These are phyloP conservation scores for Orbicella faveolata DNA, from an alignment of 64 coral and sea anemone genomes.

Conservation along the genomic window DNA sequence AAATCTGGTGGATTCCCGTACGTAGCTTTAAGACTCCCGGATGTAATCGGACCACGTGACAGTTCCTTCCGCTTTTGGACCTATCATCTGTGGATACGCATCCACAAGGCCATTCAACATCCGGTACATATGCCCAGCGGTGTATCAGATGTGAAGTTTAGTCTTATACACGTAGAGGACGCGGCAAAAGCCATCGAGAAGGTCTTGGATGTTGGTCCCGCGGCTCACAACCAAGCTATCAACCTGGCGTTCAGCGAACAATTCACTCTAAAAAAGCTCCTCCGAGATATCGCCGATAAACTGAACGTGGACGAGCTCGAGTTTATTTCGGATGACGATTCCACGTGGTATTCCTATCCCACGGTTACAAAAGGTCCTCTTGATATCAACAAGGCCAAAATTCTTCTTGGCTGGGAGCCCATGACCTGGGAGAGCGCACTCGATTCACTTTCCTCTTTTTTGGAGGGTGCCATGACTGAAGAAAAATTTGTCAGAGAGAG, in stretches of 20 bases:
- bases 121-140: conserved; percentile 80
- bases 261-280: conserved; percentile 74
- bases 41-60: conserved; percentile 95
- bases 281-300: conserved; percentile 71
- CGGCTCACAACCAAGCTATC: conserved; percentile 77
- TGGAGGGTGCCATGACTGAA: conserved; percentile 85
- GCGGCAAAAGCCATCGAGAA: conserved; percentile 78
- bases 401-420: conserved; percentile 80
- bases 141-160: conserved; percentile 76
- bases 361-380: conserved; percentile 85
- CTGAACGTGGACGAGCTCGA: conserved; percentile 51
- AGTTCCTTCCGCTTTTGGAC: conserved; percentile 94
- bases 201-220: conserved; percentile 59
- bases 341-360: conserved; percentile 91
- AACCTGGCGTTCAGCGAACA: conserved; percentile 95
- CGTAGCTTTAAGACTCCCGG: conserved; percentile 78
- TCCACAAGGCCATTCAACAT: conserved; percentile 77
- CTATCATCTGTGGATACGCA: conserved; percentile 91
- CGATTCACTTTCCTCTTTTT: conserved; percentile 46
- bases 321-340: conserved; percentile 76
- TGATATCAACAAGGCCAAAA: conserved; percentile 70
- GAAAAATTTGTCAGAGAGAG: conserved; percentile 65
- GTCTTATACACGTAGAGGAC: conserved; percentile 88
- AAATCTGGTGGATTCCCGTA: conserved; percentile 84
- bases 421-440: conserved; percentile 77